Percentiles rank a stretch among this genome's conserved stretches.
phyloP scores from a whole-genome alignment of 53 echinoderm and acorn worm genomes.

The Echinarachnius parma region DNA sequence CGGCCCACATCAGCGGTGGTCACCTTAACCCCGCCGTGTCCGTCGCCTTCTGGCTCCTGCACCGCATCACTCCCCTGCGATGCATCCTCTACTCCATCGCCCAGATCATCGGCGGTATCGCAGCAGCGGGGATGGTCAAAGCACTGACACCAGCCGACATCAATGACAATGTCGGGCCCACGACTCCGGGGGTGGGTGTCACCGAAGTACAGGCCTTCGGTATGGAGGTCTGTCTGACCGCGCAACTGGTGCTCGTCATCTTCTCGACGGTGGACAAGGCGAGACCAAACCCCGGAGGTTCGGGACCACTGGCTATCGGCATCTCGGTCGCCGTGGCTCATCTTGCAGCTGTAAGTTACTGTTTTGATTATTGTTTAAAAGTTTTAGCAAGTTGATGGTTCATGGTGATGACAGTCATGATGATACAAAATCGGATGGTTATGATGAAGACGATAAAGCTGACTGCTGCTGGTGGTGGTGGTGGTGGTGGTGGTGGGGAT shows the following conservation, averaged over 20 bases:
- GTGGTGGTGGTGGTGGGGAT: no score
- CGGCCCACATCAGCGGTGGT: slow-evolving; percentile 88
- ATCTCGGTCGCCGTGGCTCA: slow-evolving; percentile 75
- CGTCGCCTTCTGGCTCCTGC: slow-evolving; percentile 60
- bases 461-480: no score
- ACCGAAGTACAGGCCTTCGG: slow-evolving; percentile 55
- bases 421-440: no score
- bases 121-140: slow-evolving; percentile 61
- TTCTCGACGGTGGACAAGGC: slow-evolving; percentile 75
- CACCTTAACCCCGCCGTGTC: slow-evolving; percentile 92
- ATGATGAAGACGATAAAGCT: no score
- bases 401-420: no score
- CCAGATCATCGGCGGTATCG: slow-evolving; percentile 68
- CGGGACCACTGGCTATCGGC: slow-evolving; percentile 84
- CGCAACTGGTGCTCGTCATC: slow-evolving; percentile 76
- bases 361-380: no score
- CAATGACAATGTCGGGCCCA: slow-evolving; percentile 51
- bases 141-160: slow-evolving; percentile 17
- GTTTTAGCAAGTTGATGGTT: no score
- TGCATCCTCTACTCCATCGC: slow-evolving; percentile 54
- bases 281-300: slow-evolving; percentile 68
- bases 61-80: slow-evolving; percentile 64
- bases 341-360: slow-evolving; percentile 70
- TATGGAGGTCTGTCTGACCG: slow-evolving; percentile 66
- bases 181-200: slow-evolving; percentile 30